Evolutionary conservation across 2,113 vertebrate species (phyloP).

Genomic region (Amphiprion ocellaris): DNA sequence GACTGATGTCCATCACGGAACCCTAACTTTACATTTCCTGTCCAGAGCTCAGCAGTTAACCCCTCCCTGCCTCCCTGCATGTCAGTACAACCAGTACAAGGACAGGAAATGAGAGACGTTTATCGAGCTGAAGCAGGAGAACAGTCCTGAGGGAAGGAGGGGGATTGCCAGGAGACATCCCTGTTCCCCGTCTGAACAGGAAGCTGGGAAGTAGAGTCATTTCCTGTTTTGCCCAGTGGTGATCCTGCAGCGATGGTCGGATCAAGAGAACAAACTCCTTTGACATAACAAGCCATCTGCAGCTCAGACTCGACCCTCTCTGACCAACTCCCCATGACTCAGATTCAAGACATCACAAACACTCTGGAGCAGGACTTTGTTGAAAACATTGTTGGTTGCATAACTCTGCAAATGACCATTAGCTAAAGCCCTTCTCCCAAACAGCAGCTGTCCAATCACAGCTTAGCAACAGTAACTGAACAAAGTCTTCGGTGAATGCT

Average conservation of each 20-base stretch:
- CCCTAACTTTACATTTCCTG: slow-evolving; percentile 55
- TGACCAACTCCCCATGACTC: slow-evolving; percentile 16
- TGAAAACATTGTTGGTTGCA: background rate
- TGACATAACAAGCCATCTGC: slow-evolving; percentile 44
- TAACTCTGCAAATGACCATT: background rate
- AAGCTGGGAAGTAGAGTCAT: slow-evolving; percentile 82
- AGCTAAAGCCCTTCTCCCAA: background rate
- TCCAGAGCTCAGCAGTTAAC: slow-evolving; percentile 35
- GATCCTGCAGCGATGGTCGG: slow-evolving; percentile 62
- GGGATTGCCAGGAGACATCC: slow-evolving; percentile 66
- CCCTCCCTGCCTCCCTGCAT: slow-evolving; percentile 13
- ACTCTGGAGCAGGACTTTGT: background rate
- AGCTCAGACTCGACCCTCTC: slow-evolving; percentile 7
- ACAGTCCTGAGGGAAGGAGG: slow-evolving; percentile 49
- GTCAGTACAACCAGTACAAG: slow-evolving; percentile 53
- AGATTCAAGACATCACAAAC: slow-evolving; percentile 21
- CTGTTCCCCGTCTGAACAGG: slow-evolving; percentile 80
- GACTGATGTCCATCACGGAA: slow-evolving; percentile 29
- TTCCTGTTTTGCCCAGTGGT: slow-evolving; percentile 85
- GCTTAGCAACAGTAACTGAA: no score
- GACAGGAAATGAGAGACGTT: slow-evolving; percentile 80
- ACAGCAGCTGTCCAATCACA: background rate
- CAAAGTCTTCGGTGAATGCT: background rate
- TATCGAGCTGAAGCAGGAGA: slow-evolving; percentile 63
- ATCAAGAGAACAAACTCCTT: slow-evolving; percentile 60